A percentile compares a stretch with the other conserved stretches of the same genome.
phyloP scores from a whole-genome alignment of 2,113 vertebrate species.

The Mustela nigripes region DNA sequence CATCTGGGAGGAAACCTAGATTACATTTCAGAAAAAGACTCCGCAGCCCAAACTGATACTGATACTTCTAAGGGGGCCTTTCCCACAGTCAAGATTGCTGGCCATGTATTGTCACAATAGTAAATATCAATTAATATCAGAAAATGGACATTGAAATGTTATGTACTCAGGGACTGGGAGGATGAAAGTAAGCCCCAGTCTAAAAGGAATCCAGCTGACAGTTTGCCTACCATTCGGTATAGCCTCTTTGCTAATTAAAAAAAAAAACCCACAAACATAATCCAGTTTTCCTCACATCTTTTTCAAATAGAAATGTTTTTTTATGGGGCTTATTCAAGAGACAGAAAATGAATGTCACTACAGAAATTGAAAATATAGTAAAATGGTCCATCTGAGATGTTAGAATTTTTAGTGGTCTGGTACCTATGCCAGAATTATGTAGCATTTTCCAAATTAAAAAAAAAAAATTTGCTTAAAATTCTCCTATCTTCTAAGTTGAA shows the following conservation, averaged over 20 bases:
- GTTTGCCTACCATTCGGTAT: constrained; percentile 16
- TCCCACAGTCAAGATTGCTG: constrained; percentile 49
- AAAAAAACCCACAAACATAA: constrained; percentile 17
- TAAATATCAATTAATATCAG: constrained; percentile 77
- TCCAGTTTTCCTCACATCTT: background rate
- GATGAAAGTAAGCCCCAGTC: constrained; percentile 53
- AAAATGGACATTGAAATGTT: constrained; percentile 52
- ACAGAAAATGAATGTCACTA: constrained; percentile 47
- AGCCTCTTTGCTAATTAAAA: constrained; percentile 32
- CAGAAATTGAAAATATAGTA: constrained; percentile 49
- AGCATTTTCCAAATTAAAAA: constrained; percentile 66
- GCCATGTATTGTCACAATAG: background rate
- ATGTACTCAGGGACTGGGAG: background rate
- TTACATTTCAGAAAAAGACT: constrained; percentile 80
- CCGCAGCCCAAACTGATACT: constrained; percentile 47
- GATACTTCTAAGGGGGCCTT: constrained; percentile 60
- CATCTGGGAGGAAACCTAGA: constrained; percentile 77
- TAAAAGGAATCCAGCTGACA: constrained; percentile 23
- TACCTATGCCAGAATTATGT: background rate
- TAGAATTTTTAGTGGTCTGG: background rate
- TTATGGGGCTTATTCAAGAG: constrained; percentile 57
- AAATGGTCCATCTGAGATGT: background rate
- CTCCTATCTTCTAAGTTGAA: constrained; percentile 7
- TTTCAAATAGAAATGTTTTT: constrained; percentile 56
- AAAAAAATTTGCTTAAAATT: background rate